Evolutionary conservation across 2,797 vertebrate species (phyloP), one percentile per base, ranked within the genome.

Genomic region (Megalops cyprinoides): DNA sequence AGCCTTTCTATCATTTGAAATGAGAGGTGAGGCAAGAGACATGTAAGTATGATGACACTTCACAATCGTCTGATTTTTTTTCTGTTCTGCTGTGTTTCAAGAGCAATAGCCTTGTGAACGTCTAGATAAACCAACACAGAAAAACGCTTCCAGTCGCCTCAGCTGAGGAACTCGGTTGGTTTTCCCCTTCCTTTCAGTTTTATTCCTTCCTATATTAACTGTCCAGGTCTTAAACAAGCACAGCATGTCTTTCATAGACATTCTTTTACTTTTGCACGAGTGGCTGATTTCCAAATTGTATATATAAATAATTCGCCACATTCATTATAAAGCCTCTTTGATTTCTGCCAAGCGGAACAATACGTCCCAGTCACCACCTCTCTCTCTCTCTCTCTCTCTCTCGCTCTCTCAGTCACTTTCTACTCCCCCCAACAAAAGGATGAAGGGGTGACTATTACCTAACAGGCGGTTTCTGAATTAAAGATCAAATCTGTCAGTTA

Each of bases 291-390:
- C 92, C 94, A 95, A 94, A 95, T 95, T 94, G 93, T 94, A n/a
- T n/a, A n/a, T n/a, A n/a, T n/a, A 94, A 95, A 95, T 95, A 93
- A 94, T 92, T 93, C 92, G 89, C 91, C 91, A 93, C 93, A 94
- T 95, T 94, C 94, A 94, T 95, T 94, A 94, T 93, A 90, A 91
- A 92, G 91, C 91, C 92, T 92, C 93, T 94, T 93, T 94, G 93
- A 94, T 94, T 94, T 92, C 94, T 94, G 92, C 91, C 93, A 95
- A 93, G 93, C 94, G 94, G 71, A 74, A 76, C 34, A 67, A 34
- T 34, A 44, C 62, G 4, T 67, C 62, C 28, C 9, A 34, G 25
- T 67, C 62, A 7, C 25, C 31, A 31, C 25, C 28, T 67, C 39
- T 75, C 71, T 76, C 39, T 49, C 15, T 60, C 55, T 78, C 49